These are phyloP conservation scores for Asbolus verrucosus DNA, from an alignment of 1,140 invertebrate species.

Conservation along the genomic window DNA sequence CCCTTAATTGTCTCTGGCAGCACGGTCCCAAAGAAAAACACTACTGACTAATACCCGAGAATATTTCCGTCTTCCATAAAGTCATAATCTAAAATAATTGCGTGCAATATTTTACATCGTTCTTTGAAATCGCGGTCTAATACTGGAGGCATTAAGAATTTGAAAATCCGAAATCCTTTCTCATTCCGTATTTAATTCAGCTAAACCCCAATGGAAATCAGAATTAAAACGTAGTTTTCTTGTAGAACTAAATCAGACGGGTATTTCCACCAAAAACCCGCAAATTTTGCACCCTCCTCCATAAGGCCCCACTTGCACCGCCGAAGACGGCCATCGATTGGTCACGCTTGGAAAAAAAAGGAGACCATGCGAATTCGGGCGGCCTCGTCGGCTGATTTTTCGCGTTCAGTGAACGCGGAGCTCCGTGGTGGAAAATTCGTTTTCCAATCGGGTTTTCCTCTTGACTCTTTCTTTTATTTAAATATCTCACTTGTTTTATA, in stretches of 20 bases:
- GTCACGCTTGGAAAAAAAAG: too few relatives aligned
- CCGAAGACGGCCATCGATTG: too few relatives aligned
- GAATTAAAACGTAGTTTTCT: constrained; percentile 64
- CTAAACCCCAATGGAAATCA: constrained; percentile 63
- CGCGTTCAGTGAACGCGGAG: not conserved
- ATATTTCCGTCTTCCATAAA: constrained; percentile 38
- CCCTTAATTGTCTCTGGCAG: too few relatives aligned
- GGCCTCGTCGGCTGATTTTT: not conserved
- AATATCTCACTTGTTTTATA: constrained; percentile 62
- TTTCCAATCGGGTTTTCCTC: constrained; percentile 45
- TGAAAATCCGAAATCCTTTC: constrained; percentile 63
- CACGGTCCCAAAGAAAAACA: not conserved
- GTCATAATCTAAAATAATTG: constrained; percentile 60
- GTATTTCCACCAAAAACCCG: constrained; percentile 48
- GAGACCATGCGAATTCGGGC: too few relatives aligned
- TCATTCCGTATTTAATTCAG: constrained; percentile 63
- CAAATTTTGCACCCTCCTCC: not conserved
- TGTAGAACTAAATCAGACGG: constrained; percentile 50
- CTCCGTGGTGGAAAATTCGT: constrained; percentile 40
- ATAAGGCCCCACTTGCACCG: too few relatives aligned
- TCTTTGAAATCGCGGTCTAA: constrained; percentile 57
- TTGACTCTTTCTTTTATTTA: constrained; percentile 59
- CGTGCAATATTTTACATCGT: constrained; percentile 60
- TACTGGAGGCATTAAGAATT: constrained; percentile 60
- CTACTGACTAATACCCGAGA: constrained; percentile 13